phyloP scores from a whole-genome alignment of 1,140 invertebrate species.

The Bicyclus anynana region DNA sequence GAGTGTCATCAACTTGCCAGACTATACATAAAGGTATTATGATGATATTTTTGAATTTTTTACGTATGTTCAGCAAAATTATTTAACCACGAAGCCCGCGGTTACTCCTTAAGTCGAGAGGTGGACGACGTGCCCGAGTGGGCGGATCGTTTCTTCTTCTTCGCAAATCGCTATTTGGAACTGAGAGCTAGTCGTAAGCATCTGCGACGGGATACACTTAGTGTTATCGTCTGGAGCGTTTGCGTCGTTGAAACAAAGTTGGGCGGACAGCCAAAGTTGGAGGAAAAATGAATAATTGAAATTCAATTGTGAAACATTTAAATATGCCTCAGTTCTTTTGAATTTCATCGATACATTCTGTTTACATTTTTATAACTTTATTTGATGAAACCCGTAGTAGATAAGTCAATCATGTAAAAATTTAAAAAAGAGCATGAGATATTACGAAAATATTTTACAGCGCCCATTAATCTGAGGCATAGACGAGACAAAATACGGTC shows the following conservation, averaged over 20 bases:
- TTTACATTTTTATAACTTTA: too few relatives aligned
- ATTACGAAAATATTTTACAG: too few relatives aligned
- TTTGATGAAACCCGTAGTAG: too few relatives aligned
- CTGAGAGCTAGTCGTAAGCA: neutral
- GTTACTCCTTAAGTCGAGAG: neutral
- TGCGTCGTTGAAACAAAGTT: neutral
- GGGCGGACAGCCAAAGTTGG: neutral
- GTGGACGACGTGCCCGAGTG: neutral
- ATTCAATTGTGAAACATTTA: neutral
- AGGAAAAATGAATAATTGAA: neutral
- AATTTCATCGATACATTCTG: too few relatives aligned
- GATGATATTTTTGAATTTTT: neutral
- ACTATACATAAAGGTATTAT: too few relatives aligned
- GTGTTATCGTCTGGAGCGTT: neutral
- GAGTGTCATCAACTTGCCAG: too few relatives aligned
- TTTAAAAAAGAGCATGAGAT: too few relatives aligned
- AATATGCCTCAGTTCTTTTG: neutral
- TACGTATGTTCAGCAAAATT: neutral
- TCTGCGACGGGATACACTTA: neutral
- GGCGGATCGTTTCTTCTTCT: neutral
- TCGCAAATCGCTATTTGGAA: constrained; percentile 1
- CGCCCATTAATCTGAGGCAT: too few relatives aligned
- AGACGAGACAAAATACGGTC: too few relatives aligned
- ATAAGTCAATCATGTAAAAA: too few relatives aligned
- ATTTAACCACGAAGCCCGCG: neutral